Percentiles rank a stretch among this genome's conserved stretches.
Evolutionary conservation across 2,888 invertebrate genomes (phyloP).

Genomic region (Caradrina kadenii): DNA sequence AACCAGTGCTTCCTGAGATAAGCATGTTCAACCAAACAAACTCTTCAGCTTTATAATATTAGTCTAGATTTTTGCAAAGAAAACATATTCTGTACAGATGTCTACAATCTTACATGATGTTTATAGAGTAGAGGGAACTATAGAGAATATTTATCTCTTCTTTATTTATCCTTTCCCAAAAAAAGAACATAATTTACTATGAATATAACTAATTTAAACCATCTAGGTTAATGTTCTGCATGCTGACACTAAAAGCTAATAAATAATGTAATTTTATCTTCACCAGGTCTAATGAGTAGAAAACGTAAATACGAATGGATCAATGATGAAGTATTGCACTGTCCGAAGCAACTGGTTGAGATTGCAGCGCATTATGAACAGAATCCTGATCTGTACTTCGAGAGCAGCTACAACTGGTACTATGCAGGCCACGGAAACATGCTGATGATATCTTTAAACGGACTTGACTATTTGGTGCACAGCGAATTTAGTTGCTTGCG

Average conservation of each 20-base stretch:
- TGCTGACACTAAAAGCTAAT: no score
- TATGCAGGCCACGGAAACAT: slow-evolving; percentile 85
- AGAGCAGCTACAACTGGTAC: slow-evolving; percentile 85
- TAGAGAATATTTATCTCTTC: no score
- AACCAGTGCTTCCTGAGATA: no score
- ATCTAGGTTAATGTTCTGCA: neutral
- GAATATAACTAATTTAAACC: no score
- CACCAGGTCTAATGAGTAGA: slow-evolving; percentile 49
- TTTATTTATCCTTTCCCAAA: no score
- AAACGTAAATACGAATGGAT: slow-evolving; percentile 68
- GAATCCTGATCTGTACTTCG: slow-evolving; percentile 83
- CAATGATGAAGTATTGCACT: slow-evolving; percentile 80
- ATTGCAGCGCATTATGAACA: slow-evolving; percentile 78
- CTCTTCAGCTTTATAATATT: no score
- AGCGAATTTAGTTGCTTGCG: slow-evolving; percentile 81
- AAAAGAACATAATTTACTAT: no score
- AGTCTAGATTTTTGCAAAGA: no score
- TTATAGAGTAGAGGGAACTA: no score
- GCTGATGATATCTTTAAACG: slow-evolving; percentile 72
- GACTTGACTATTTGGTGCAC: slow-evolving; percentile 79
- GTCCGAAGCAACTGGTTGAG: slow-evolving; percentile 79
- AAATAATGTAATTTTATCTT: neutral
- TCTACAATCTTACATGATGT: no score
- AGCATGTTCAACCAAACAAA: no score
- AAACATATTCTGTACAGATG: no score